Conservation (phyloP, 1,140 invertebrate genomes). For the Caenorhabditis tropicalis region DNA sequence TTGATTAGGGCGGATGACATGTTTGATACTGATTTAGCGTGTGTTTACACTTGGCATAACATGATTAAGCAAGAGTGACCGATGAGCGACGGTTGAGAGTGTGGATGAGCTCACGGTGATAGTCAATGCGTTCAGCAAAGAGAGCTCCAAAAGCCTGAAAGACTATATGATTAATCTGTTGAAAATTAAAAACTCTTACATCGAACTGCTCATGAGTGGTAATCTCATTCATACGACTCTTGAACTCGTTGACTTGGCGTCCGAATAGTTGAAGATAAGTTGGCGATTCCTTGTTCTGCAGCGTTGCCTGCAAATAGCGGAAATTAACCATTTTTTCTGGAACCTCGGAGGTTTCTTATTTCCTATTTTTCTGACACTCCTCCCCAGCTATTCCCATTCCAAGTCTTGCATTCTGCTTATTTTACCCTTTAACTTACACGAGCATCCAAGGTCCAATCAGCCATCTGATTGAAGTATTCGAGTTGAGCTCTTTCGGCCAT, state of each 20-base stretch:
- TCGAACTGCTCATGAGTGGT: conserved; percentile 24
- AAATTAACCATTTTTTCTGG: background rate
- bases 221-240: background rate
- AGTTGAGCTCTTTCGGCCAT: background rate
- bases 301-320: background rate
- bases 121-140: conserved; percentile 24
- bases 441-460: conserved; percentile 24
- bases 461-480: conserved; percentile 22
- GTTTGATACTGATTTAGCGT: too few relatives aligned
- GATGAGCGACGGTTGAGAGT: conserved; percentile 14
- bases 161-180: too few relatives aligned
- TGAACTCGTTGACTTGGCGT: background rate
- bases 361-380: background rate
- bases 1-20: too few relatives aligned
- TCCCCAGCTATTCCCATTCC: background rate
- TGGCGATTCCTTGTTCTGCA: conserved; percentile 14
- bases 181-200: too few relatives aligned
- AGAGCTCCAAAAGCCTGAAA: background rate
- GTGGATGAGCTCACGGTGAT: conserved; percentile 23
- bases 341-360: background rate
- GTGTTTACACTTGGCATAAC: too few relatives aligned
- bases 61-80: background rate
- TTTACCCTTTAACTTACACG: background rate
- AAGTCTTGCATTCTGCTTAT: background rate
- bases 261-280: background rate